phyloP scores from a whole-genome alignment of 2,113 vertebrate species.

The Triplophysa dalaica region DNA sequence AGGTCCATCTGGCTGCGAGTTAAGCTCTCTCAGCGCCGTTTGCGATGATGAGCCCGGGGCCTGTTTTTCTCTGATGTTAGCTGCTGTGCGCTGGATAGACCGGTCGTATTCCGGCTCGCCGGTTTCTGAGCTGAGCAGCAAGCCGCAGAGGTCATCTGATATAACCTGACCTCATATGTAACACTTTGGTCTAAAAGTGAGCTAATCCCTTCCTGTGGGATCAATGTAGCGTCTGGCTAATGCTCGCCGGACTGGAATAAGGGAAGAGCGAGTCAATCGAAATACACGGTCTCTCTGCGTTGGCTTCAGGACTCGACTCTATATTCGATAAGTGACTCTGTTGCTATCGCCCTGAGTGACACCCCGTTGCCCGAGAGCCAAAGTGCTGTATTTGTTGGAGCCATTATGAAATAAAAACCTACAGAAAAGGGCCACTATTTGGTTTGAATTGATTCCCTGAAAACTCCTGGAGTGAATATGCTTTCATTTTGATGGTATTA shows the following conservation, averaged over 20 bases:
- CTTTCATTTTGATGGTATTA: constrained; percentile 86
- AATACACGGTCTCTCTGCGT: constrained; percentile 50
- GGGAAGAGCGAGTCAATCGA: constrained; percentile 70
- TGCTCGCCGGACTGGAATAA: constrained; percentile 75
- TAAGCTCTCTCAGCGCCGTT: constrained; percentile 21
- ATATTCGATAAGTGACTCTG: constrained; percentile 71
- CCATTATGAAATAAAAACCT: constrained; percentile 78
- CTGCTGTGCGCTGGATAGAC: not conserved
- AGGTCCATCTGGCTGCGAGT: constrained; percentile 28
- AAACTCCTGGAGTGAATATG: constrained; percentile 82
- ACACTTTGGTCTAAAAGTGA: constrained; percentile 75
- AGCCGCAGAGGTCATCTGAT: constrained; percentile 73
- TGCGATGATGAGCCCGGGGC: constrained; percentile 27
- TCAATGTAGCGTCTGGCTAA: constrained; percentile 75
- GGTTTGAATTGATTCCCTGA: constrained; percentile 83
- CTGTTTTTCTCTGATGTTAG: not conserved
- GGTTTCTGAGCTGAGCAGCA: constrained; percentile 61
- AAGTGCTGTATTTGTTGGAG: constrained; percentile 81
- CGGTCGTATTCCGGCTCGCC: not conserved
- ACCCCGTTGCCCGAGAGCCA: constrained; percentile 68
- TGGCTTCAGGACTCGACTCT: constrained; percentile 61
- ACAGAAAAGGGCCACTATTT: constrained; percentile 78
- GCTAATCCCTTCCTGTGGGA: constrained; percentile 74
- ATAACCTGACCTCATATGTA: constrained; percentile 78
- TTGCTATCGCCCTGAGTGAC: constrained; percentile 77